These are phyloP conservation scores for Buceros bicornis DNA, from an alignment of 2,797 vertebrate species.

Conservation along the genomic window DNA sequence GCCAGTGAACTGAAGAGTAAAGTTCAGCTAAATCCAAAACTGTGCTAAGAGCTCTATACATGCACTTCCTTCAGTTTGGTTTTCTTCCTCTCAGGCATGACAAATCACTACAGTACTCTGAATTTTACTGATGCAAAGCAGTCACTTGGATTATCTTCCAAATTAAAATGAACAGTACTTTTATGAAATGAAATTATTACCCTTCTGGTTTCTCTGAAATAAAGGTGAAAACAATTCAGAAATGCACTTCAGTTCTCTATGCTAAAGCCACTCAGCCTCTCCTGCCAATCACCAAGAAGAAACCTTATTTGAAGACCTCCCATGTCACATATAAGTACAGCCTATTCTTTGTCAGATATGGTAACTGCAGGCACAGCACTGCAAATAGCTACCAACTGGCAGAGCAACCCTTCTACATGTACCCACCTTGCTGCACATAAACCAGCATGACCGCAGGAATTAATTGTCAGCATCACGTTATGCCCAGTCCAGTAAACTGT, in stretches of 20 bases:
- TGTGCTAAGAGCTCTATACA: not conserved
- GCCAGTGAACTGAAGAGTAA: slow-evolving; percentile 67
- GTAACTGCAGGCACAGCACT: not conserved
- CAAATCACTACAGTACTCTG: slow-evolving; percentile 1
- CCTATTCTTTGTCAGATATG: not conserved
- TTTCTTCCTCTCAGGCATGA: slow-evolving; percentile 37
- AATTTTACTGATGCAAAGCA: slow-evolving; percentile 51
- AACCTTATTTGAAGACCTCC: not conserved
- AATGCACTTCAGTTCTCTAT: not conserved
- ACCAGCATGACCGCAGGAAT: not conserved
- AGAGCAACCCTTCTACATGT: not conserved
- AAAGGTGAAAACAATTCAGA: slow-evolving; percentile 4
- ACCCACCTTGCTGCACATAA: not conserved
- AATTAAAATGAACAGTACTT: slow-evolving; percentile 34
- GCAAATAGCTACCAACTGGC: not conserved
- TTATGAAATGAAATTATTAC: slow-evolving; percentile 1
- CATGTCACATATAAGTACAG: not conserved
- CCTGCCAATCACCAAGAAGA: not conserved
- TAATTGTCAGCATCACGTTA: not conserved
- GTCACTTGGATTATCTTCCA: not conserved
- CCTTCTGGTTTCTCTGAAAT: not conserved
- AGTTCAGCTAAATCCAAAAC: slow-evolving; percentile 70
- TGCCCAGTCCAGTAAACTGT: not conserved
- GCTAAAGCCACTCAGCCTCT: not conserved
- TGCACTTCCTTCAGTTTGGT: slow-evolving; percentile 3